Evolutionary conservation across 2,888 invertebrate species (phyloP), one percentile per base, ranked within the genome.

Genomic region (Cosmia pyralina): DNA sequence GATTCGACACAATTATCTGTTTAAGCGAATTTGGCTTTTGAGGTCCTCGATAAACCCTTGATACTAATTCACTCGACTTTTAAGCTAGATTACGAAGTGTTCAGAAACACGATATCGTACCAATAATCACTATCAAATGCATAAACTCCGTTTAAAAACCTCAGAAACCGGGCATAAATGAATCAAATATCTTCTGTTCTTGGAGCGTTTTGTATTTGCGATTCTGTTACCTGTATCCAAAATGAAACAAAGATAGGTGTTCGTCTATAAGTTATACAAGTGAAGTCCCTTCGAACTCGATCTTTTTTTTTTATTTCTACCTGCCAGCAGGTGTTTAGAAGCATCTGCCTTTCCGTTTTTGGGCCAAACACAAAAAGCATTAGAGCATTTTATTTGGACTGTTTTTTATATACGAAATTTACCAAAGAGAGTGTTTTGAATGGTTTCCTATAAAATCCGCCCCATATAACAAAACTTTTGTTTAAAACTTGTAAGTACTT

Each of bases 291-390:
- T n/a, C 13, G 8, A 69, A 19, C 17, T 69, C 15, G 19, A 71
- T 3, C 11, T 55, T 55, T 1, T 55, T 55, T 1, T 19, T 19
- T n/a, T 69, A 59, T 53, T 59, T 46, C 13, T 59, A 28, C 46
- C 58, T 22, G 41, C 34, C 13, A 48, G 41, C 73, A 72, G 64
- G 17, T 79, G 55, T n/a, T 52, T n/a, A 28, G 7, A 60, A 60
- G 17, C 64, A 78, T 13, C 72, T 55, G 76, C 19, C 15, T 17
- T 59, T 34, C 13, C 0, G 5, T 15, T 22, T 44, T 50, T n/a
- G 28, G 28, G n/a, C 0, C 4, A 7, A 13, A 2, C 6, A 46
- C 4, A 34, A 64, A 73, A 73, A 74, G 0, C 38, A 2, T 34
- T 17, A 17, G 22, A 17, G 34, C 6, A 44, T 52, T 73, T 55